Evolutionary conservation across 2,113 vertebrate genomes (phyloP).

Genomic region (Thalassarche chlororhynchos): DNA sequence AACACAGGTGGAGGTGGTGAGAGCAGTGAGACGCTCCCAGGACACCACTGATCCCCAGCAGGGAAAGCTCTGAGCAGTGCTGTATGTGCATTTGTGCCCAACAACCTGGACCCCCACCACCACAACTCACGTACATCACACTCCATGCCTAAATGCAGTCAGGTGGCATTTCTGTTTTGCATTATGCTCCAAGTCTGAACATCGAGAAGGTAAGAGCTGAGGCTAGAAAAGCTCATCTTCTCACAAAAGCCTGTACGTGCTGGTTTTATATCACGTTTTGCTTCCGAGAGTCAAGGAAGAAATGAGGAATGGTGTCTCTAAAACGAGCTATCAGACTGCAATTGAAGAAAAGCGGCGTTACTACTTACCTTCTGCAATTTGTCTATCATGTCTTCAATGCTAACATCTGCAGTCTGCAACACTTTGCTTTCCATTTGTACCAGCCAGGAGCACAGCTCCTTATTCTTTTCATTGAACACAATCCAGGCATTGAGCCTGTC

Average conservation of each 20-base stretch:
- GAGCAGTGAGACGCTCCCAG: not conserved
- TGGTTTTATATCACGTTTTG: not conserved
- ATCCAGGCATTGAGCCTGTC: conserved; percentile 91
- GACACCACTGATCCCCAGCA: not conserved
- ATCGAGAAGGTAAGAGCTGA: not conserved
- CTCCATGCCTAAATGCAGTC: not conserved
- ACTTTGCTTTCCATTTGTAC: conserved; percentile 93
- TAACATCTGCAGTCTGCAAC: conserved; percentile 84
- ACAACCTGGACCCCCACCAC: not conserved
- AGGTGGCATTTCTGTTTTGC: not conserved
- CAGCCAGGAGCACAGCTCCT: conserved; percentile 93
- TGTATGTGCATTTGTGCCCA: fast-evolving
- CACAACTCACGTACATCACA: not conserved
- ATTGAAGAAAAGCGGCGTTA: not conserved
- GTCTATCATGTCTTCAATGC: conserved; percentile 96
- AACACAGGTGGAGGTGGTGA: not conserved
- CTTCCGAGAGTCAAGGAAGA: not conserved
- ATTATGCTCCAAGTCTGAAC: not conserved
- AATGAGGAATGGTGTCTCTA: not conserved
- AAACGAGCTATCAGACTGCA: not conserved
- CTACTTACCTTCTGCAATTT: conserved; percentile 92
- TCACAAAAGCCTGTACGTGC: not conserved
- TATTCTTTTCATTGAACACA: conserved; percentile 93
- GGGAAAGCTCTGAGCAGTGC: not conserved
- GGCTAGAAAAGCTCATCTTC: not conserved